Base-by-base conservation (phyloP, 2,797 vertebrate genomes). In the Tympanoctomys barrerae region DNA sequence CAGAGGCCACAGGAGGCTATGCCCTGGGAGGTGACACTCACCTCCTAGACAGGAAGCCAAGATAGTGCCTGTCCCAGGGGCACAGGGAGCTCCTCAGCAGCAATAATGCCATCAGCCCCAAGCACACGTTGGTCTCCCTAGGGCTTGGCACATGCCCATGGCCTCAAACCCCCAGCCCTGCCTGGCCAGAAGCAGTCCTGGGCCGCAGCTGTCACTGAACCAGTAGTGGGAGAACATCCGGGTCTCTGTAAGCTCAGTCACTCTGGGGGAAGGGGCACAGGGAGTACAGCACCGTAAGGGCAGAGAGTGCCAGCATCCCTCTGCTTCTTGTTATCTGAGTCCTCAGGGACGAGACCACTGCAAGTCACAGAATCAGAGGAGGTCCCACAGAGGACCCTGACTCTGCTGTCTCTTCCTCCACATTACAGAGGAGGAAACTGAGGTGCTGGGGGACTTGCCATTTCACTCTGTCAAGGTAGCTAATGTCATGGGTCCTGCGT, bases 361-460 rank as follows among this genome's bases (percentile, higher is more conserved):
- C 86, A 66, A 46, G 39, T 36, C 82, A 22, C 19, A 13, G 42
- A 84, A 59, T 68, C 61, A 26, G 26, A 39, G 33, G 9, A 42
- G 7, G 9, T 39, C 54, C 49, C 49, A 87, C 39, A 80, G 57
- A 22, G 59, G 22, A 83, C 1, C 31, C 33, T 16, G 14, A 59
- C 39, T 92, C 70, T 33, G 46, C 42, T 9, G 12, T 21, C 28
- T 70, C 86, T 42, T 52, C n/a, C 42, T 59, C 46, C 93, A 70
- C 52, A 62, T 90, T 87, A 79, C 73, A 82, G 89, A 26, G 12
- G 13, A 90, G 42, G 42, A 95, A 88, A 94, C 62, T 2, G 81
- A 96, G 86, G 42, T 91, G 26, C 62, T 11, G 5, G 28, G 19
- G 14, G 11, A 59, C 18, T 75, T 9, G 4, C 75, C 57, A 61